Evolutionary conservation across 2,888 invertebrate species (phyloP), one percentile per base, ranked within the genome.

Genomic region (Thyatira batis): DNA sequence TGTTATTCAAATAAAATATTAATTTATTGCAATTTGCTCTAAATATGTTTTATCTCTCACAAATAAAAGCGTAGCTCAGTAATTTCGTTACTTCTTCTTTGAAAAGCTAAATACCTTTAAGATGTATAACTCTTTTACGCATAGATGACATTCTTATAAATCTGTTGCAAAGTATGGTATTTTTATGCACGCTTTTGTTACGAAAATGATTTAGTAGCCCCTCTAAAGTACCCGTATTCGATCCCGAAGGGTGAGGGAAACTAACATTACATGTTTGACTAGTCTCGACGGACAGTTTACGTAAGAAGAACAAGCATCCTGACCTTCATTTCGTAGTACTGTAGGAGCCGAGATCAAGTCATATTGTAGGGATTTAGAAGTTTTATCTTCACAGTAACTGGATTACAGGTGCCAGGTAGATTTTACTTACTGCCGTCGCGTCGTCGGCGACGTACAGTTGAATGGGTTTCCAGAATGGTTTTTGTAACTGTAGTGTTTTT

Each of bases 351-450:
- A 63, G 55, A 61, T 58, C 53, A 60, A 60, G 65, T 58, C 66
- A 62, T 64, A 61, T 68, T 52, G 60, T 53, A 50, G 55, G 64
- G 64, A 66, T 71, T 69, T 61, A 52, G 62, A 62, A 66, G 67
- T 71, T 69, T 71, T 71, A 69, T 71, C 71, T 66, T 70, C 60
- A 58, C 43, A 51, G 69, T 65, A 71, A 69, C 60, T 71, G 58
- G 69, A 69, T 71, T 71, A 71, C 49, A 50, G 50, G 51, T 59
- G 64, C 59, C 68, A 67, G 64, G 64, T 66, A 63, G 60, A 55
- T 54, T 57, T 69, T 61, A 68, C 60, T 68, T 66, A 63, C 33
- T 62, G 61, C 57, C 61, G 9, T 43, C 17, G 39, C 13, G 20
- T 6, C 20, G n/a, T 45, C 20, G 20, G 1, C 20, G n/a, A 30